Evolutionary conservation across 2,113 vertebrate genomes (phyloP).

Genomic region (Cavia porcellus): DNA sequence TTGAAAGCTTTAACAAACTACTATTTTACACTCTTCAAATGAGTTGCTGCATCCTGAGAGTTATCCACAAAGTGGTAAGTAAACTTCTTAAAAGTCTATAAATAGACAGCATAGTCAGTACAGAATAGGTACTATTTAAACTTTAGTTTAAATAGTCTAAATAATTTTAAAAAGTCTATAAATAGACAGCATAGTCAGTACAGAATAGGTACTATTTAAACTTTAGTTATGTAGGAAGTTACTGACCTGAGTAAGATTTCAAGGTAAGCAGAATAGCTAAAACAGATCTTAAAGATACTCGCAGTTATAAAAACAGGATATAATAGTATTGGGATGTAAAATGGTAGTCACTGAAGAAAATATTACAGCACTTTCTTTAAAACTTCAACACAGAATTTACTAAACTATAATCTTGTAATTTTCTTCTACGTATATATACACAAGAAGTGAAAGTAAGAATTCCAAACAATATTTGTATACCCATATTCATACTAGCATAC

Average conservation of each 20-base stretch:
- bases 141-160: too few relatives aligned
- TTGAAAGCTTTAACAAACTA: neutral
- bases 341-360: neutral
- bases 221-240: neutral
- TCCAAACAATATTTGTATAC: neutral
- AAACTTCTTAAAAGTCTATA: neutral
- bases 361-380: neutral
- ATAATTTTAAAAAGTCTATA: neutral
- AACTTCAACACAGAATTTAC: neutral
- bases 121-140: neutral
- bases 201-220: neutral
- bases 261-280: neutral
- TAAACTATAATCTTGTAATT: neutral
- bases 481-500: neutral
- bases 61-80: neutral
- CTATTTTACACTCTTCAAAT: slow-evolving; percentile 17
- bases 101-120: neutral
- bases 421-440: neutral
- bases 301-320: neutral
- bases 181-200: neutral
- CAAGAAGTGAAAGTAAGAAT: neutral
- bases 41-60: neutral
- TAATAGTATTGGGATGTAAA: neutral
- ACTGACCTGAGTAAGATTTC: neutral
- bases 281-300: neutral